Percentiles rank a stretch among this genome's conserved stretches.
Evolutionary conservation across 2,797 vertebrate species (phyloP).

Genomic region (Myoxocephalus aenaeus): DNA sequence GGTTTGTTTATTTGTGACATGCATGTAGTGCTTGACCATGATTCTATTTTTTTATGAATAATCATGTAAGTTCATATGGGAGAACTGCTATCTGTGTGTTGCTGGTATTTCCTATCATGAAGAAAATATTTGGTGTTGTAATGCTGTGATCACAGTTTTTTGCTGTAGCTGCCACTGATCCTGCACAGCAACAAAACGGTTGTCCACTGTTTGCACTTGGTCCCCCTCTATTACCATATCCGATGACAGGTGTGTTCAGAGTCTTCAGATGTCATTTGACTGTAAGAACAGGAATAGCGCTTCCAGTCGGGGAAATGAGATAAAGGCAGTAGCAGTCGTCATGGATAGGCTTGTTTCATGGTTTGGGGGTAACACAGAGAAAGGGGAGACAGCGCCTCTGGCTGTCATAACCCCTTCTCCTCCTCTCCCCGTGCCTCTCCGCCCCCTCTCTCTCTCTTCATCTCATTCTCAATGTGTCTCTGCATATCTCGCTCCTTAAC

Average conservation of each 20-base stretch:
- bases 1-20: slow-evolving; percentile 10
- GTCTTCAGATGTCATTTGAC: slow-evolving; percentile 49
- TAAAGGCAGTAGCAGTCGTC: slow-evolving; percentile 59
- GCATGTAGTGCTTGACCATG: slow-evolving; percentile 6
- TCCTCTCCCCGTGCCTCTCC: slow-evolving; percentile 27
- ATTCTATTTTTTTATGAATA: slow-evolving; percentile 1
- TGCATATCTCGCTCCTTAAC: slow-evolving; percentile 63
- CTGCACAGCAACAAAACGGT: slow-evolving; percentile 39
- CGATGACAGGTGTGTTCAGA: slow-evolving; percentile 58
- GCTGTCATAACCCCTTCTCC: slow-evolving; percentile 74
- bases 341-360: slow-evolving; percentile 72
- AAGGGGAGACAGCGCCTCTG: slow-evolving; percentile 76
- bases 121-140: slow-evolving; percentile 18
- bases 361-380: slow-evolving; percentile 64
- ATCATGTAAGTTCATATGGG: not conserved
- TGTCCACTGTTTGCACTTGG: slow-evolving; percentile 41
- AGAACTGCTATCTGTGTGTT: slow-evolving; percentile 10
- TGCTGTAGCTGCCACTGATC: slow-evolving; percentile 27
- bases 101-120: not conserved
- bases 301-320: slow-evolving; percentile 60
- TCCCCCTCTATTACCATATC: slow-evolving; percentile 51
- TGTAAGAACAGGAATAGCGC: slow-evolving; percentile 44
- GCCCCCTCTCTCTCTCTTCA: slow-evolving; percentile 45
- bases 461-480: slow-evolving; percentile 65
- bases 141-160: slow-evolving; percentile 28